phyloP scores from a whole-genome alignment of 92 coral and sea anemone species.

The Phenganax marumi region DNA sequence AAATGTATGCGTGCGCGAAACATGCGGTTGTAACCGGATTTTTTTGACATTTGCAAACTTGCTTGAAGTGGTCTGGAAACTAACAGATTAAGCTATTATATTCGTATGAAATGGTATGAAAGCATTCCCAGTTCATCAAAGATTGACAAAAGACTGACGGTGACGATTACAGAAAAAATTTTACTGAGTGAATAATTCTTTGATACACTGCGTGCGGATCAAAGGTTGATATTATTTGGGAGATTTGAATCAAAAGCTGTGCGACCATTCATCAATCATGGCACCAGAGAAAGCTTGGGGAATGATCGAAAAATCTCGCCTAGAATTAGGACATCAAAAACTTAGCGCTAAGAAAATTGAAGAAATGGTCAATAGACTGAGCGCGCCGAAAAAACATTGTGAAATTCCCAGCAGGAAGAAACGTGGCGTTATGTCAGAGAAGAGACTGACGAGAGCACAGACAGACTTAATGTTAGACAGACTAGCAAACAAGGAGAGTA shows the following conservation, averaged over 20 bases:
- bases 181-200: too few species aligned
- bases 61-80: too few species aligned
- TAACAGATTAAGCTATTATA: too few species aligned
- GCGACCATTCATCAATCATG: background rate
- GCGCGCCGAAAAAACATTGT: conserved; percentile 56
- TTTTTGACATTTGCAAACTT: too few species aligned
- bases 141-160: too few species aligned
- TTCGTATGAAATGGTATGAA: too few species aligned
- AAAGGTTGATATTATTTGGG: background rate
- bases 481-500: conserved; percentile 74
- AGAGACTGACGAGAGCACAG: conserved; percentile 66
- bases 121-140: too few species aligned
- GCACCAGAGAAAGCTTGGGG: conserved; percentile 71
- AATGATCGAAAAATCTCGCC: conserved; percentile 80
- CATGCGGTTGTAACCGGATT: too few species aligned
- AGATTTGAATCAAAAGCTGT: background rate
- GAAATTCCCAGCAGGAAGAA: conserved; percentile 31
- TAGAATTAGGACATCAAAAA: conserved; percentile 89
- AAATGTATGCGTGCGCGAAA: too few species aligned
- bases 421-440: conserved; percentile 59
- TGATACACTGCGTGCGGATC: background rate
- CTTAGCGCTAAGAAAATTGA: conserved; percentile 68
- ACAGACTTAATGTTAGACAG: conserved; percentile 73
- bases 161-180: too few species aligned
- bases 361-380: conserved; percentile 74